Evolutionary conservation across 37 sponge, comb jelly and placozoan species (phyloP), one percentile per base, ranked within the genome.

Genomic region (Ephydatia muelleri): DNA sequence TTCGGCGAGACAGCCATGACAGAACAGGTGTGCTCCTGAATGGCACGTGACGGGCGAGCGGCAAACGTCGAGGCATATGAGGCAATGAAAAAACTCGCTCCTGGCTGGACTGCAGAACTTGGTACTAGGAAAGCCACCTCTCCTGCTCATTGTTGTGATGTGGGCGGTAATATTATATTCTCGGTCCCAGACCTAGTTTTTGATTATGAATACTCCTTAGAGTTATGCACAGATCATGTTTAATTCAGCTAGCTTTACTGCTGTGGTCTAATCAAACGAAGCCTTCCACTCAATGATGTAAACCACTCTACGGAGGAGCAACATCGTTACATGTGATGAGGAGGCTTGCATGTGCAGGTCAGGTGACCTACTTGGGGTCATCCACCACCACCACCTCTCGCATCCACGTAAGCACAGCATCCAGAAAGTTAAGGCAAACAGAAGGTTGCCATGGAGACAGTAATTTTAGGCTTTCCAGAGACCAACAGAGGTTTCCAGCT

Each of bases 391-490:
- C 93, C 21, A 68, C 72, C 65, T 72, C 68, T 84, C 87, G 89
- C 38, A 92, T 85, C 95, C 95, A 95, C 0, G 87, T 81, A n/a
- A 95, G 78, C 23, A 95, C 75, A 75, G 90, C 83, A 38, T 95
- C 91, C 35, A 90, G 77, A 66, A 95, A 90, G 85, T 91, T 95
- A 3, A 95, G 82, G 72, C 95, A 95, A 30, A 95, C 87, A 6
- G 93, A 65, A 25, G 91, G 91, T 66, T 92, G 89, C 95, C 95
- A 95, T 77, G 92, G 64, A 33, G 69, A 67, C 64, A 87, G 39
- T n/a, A n/a, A n/a, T n/a, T n/a, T n/a, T n/a, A n/a, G 81, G 79
- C 27, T 87, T 95, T 26, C 85, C 93, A 16, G 68, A 78, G 29
- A 49, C 70, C 25, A 95, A 92, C 79, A 68, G 83, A 68, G 95